Evolutionary conservation across 2,113 vertebrate species (phyloP), one percentile per base, ranked within the genome.

Genomic region (Seriola dumerili): DNA sequence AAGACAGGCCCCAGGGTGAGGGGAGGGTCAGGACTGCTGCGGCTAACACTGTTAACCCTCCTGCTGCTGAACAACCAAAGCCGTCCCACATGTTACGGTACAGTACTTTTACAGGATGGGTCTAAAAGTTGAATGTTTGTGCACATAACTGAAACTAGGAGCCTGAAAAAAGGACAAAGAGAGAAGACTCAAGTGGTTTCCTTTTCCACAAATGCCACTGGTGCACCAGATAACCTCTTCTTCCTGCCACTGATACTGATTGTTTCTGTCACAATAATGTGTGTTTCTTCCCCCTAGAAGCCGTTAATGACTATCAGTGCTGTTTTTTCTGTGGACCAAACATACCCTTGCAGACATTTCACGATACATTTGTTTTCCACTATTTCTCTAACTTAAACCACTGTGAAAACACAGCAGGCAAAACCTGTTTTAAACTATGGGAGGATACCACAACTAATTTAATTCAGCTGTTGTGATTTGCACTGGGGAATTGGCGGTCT

Each of bases 1-100:
- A 86, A 89, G 89, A 83, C 76, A 10, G 74, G 85, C 88, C 73
- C 29, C 78, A 38, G 89, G 87, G 80, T 82, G 79, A 78, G 73
- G 68, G 72, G 52, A 76, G 85, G 88, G 85, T 88, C 78, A 73
- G 77, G 70, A 21, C 74, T 84, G 77, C 70, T 55, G 84, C 57
- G 8, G 80, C 76, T 59, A 65, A 64, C n/a, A 9, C 80, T 68
- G 59, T 90, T 92, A 92, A 94, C 91, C 54, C 86, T 38, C 86
- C 63, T 42, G 46, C 80, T 84, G 75, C 90, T 58, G 61, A 40
- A 44, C 17, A 38, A 19, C 50, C 8, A 3, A 65, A 54, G 44
- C 34, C 36, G 21, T 66, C 25, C n/a, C 1, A 32, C 32, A 42
- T 63, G 50, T 42, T 34, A 42, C 38, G 29, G 17, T 17, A 9